Base-by-base conservation (phyloP, 2,888 invertebrate species). In the Odontocerum albicorne region DNA sequence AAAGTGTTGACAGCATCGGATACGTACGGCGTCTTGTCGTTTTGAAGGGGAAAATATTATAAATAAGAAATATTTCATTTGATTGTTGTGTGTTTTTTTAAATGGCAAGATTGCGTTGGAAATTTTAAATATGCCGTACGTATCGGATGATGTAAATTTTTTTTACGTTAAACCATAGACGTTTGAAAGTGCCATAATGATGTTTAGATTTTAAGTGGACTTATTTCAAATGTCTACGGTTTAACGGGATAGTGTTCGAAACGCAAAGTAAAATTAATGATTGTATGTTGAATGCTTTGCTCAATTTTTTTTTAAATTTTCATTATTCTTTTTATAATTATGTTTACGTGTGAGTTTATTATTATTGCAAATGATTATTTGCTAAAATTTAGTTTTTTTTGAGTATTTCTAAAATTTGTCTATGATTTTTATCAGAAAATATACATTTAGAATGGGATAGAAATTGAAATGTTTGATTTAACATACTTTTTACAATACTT, bases 221-320 rank as follows among this genome's bases (percentile, higher is more conserved):
- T 7, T 10, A 10, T 7, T 10, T 7, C 6, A 4, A 10, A 27
- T 10, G 10, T 27, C 27, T 27, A 10, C 10, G 27, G 27, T 27
- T 27, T 10, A 10, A 27, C 27, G 10, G 27, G 4, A 27, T 27
- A 7, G 27, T 27, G 27, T 27, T 27, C 10, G 27, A 27, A 27
- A 27, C 10, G 27, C 27, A 27, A 27, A 27, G 27, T 27, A 27
- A 7, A 7, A 27, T 27, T 7, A 32, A 33, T 35, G 51, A 40
- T 45, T 51, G 56, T 22, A 46, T 27, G 46, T 51, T 19, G 44
- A 46, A 22, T 51, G 51, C 27, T 40, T 36, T 46, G 56, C 56
- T 56, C 56, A 56, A 56, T 10, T 50, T 49, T 22, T 39, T 20
- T 47, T 43, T 13, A 8, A 22, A 35, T 12, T 27, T 27, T 27